Base-by-base conservation (phyloP, 2,797 vertebrate species). In the Gymnocypris eckloni region DNA sequence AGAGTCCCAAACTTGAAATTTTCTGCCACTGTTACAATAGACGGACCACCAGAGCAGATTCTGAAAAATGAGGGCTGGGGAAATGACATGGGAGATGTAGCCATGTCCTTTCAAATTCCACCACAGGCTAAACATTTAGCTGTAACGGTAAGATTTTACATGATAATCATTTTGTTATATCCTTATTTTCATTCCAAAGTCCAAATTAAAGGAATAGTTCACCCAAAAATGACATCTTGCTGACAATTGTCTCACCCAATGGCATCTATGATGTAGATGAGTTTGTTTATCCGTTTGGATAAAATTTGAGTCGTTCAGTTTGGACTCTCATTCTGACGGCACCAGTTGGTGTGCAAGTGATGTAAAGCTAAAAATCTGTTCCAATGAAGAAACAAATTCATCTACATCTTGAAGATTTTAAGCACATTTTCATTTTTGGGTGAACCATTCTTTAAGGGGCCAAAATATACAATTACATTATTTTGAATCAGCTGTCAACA, bases 121-220 rank as follows among this genome's bases (percentile, higher is more conserved):
- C 22, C 11, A 54, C 85, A 88, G 16, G 89, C 91, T 37, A 67
- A 77, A 37, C 20, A 0, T 0, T 87, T 95, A 79, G 82, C 90
- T 76, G 87, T 95, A 72, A 90, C 6, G 92, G 95, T 95, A 92
- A 91, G 9, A 25, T 28, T 72, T 54, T 1, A 77, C 20, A 66
- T 33, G 6, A 43, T n/a, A 7, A 37, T n/a, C 1, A 66, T 66
- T 66, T 16, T 50, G 11, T 33, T 9, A 18, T 59, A 18, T 39
- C 13, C 37, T 25, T 56, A 56, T 28, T 20, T 45, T 9, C 18
- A 54, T 39, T 66, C 6, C 43, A 48, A 76, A 22, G 18, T 37
- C 8, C 16, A 69, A 39, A 39, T 39, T 39, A 64, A 66, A 64
- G 25, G 1, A 28, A 15, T n/a, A 4, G 0, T 20, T 54, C 6